Evolutionary conservation across 2,888 invertebrate genomes (phyloP).

Genomic region (Epiblema foenella): DNA sequence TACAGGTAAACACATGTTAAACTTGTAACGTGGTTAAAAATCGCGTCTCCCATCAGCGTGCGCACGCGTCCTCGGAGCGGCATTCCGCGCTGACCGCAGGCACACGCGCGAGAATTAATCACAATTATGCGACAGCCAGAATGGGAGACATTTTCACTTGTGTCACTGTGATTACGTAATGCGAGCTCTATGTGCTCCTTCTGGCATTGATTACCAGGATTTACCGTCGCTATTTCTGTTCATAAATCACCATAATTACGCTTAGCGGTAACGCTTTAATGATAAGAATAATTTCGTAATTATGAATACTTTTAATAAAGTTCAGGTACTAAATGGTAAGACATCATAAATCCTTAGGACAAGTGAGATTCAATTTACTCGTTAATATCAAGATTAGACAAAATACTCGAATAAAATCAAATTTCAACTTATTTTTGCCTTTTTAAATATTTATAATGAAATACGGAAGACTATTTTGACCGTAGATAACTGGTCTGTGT

Average conservation of each 20-base stretch:
- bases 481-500: too few relatives aligned
- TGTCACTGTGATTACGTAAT: conserved; percentile 42
- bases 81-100: conserved; percentile 79
- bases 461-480: too few relatives aligned
- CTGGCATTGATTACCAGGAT: conserved; percentile 15
- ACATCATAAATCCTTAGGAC: too few relatives aligned
- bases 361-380: too few relatives aligned
- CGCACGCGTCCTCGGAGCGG: conserved; percentile 61
- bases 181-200: conserved; percentile 35
- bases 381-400: too few relatives aligned
- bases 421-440: too few relatives aligned
- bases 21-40: too few relatives aligned
- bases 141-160: conserved; percentile 49
- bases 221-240: not conserved
- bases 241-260: not conserved
- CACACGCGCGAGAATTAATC: conserved; percentile 81
- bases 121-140: conserved; percentile 79
- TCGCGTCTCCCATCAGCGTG: conserved; percentile 34
- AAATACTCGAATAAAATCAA: too few relatives aligned
- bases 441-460: too few relatives aligned
- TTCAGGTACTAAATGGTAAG: too few relatives aligned
- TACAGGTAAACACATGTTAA: too few relatives aligned
- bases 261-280: not conserved
- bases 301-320: too few relatives aligned
- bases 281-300: not conserved